Evolutionary conservation across 2,888 invertebrate genomes (phyloP).

Genomic region (Sarcophaga variegata): DNA sequence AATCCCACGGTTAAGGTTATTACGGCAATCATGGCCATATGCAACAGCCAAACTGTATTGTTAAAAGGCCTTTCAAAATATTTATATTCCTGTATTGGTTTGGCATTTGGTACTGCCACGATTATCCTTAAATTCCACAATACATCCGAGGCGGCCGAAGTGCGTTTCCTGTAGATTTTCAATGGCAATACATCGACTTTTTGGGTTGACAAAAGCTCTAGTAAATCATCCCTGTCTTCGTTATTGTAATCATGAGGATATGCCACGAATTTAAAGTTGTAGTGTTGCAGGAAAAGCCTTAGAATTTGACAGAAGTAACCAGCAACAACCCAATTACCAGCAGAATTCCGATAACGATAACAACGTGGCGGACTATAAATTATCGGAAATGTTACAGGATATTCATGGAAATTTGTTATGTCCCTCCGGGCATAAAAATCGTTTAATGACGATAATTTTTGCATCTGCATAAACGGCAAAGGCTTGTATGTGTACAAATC

Average conservation of each 20-base stretch:
- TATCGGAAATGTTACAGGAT: slow-evolving; percentile 41
- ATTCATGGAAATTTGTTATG: slow-evolving; percentile 17
- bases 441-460: background rate
- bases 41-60: background rate
- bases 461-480: slow-evolving; percentile 1
- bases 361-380: slow-evolving; percentile 33
- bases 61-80: slow-evolving; percentile 38
- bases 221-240: background rate
- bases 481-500: background rate
- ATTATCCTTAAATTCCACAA: slow-evolving; percentile 20
- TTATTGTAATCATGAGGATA: slow-evolving; percentile 32
- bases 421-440: background rate
- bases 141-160: background rate
- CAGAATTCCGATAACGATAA: slow-evolving; percentile 16
- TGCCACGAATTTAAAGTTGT: slow-evolving; percentile 28
- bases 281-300: slow-evolving; percentile 7
- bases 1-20: background rate
- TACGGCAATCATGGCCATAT: background rate
- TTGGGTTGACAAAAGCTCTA: background rate
- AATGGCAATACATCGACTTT: background rate
- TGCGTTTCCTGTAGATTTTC: background rate
- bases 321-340: background rate
- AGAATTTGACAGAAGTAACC: slow-evolving; percentile 43
- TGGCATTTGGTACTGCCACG: slow-evolving; percentile 7
- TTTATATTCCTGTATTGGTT: slow-evolving; percentile 14